These are phyloP conservation scores for Cepaea hortensis DNA, from an alignment of 2,888 invertebrate genomes.

Conservation along the genomic window DNA sequence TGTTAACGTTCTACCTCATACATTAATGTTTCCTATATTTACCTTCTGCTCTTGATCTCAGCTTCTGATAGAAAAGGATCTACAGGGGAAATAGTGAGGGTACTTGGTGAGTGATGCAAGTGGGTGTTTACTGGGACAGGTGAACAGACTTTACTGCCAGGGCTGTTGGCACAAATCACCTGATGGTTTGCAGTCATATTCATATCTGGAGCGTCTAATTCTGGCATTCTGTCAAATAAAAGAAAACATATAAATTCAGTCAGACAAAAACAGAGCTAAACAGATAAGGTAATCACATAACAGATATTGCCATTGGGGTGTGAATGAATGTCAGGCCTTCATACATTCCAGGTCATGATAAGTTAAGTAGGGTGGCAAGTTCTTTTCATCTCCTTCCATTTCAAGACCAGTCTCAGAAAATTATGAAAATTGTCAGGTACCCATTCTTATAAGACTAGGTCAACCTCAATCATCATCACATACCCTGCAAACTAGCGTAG, in stretches of 20 bases:
- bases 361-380: no score
- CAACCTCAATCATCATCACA: no score
- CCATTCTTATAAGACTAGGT: no score
- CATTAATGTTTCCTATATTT: slow-evolving; percentile 25
- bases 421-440: no score
- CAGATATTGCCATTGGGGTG: no score
- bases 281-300: background rate
- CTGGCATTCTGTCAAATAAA: slow-evolving; percentile 70
- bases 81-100: slow-evolving; percentile 75
- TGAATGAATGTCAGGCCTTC: no score
- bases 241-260: background rate
- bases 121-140: slow-evolving; percentile 86
- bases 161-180: slow-evolving; percentile 17
- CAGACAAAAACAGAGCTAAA: background rate
- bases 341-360: no score
- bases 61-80: slow-evolving; percentile 72
- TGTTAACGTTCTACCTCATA: no score
- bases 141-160: slow-evolving; percentile 60
- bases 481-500: no score
- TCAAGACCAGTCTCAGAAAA: no score
- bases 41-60: slow-evolving; percentile 75
- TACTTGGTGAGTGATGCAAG: slow-evolving; percentile 80
- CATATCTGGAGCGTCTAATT: slow-evolving; percentile 54
- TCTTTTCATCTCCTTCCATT: no score
- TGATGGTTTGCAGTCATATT: slow-evolving; percentile 1